These are phyloP conservation scores for Orthonychiurus folsomi DNA, from an alignment of 2,888 invertebrate species.

Conservation along the genomic window DNA sequence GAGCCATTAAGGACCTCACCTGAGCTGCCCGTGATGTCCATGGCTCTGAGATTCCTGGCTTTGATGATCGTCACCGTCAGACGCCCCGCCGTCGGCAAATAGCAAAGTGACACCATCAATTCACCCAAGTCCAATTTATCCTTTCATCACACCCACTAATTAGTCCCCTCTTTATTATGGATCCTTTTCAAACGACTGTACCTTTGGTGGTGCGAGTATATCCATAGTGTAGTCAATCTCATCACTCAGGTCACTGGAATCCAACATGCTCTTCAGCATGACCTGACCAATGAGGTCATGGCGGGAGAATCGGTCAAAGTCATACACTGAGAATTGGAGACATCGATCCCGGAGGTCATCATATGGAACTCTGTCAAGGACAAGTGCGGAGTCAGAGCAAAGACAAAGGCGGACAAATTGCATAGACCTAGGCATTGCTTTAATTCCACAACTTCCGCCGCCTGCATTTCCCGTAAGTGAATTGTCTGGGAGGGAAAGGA, in stretches of 20 bases:
- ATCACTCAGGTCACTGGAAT: conserved; percentile 65
- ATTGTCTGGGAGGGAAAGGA: too few species aligned
- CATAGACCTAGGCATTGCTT: too few species aligned
- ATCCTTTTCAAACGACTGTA: too few species aligned
- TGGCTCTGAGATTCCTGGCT: conserved; percentile 79
- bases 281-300: conserved; percentile 81
- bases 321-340: conserved; percentile 77
- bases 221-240: conserved; percentile 81
- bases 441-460: too few species aligned
- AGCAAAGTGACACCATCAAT: conserved; percentile 82
- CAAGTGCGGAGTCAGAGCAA: background rate
- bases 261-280: conserved; percentile 65
- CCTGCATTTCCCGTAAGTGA: too few species aligned
- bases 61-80: conserved; percentile 85
- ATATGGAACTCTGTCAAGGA: conserved; percentile 57
- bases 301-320: conserved; percentile 78
- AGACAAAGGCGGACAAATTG: too few species aligned
- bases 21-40: conserved; percentile 88
- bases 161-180: too few species aligned
- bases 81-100: conserved; percentile 80
- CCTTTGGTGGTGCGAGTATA: conserved; percentile 68
- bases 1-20: conserved; percentile 46
- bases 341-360: conserved; percentile 65
- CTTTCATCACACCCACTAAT: too few species aligned
- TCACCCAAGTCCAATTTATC: conserved; percentile 83